These are phyloP conservation scores for Drymodes brunneopygia DNA, from an alignment of 2,113 vertebrate species.

Conservation along the genomic window DNA sequence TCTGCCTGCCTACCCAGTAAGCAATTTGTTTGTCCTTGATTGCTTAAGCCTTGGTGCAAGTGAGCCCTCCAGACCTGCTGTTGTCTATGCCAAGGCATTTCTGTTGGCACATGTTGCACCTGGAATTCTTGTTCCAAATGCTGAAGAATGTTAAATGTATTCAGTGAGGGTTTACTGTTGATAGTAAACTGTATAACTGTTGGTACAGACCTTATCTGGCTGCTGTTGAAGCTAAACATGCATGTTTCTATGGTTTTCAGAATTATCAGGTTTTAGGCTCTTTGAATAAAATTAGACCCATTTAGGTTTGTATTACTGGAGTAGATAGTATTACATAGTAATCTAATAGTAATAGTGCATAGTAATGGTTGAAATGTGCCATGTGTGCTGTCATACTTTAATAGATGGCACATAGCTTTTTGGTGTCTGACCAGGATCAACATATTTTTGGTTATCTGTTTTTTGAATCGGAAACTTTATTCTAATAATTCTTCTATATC, in stretches of 20 bases:
- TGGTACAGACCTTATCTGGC: neutral
- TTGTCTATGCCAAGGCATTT: neutral
- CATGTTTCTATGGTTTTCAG: neutral
- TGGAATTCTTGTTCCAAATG: neutral
- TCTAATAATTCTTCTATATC: neutral
- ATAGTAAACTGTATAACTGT: neutral
- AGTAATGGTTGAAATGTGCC: neutral
- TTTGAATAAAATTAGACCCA: neutral
- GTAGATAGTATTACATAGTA: neutral
- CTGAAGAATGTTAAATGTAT: neutral
- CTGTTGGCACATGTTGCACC: neutral
- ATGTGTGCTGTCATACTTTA: neutral
- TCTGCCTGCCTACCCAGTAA: constrained; percentile 95
- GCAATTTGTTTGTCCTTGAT: constrained; percentile 1
- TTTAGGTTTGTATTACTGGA: neutral
- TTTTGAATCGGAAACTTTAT: neutral
- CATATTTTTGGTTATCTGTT: neutral
- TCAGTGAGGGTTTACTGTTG: neutral
- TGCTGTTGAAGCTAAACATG: neutral
- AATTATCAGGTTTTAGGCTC: neutral
- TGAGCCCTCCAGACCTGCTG: neutral
- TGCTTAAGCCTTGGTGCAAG: neutral
- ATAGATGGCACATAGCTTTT: neutral
- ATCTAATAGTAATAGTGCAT: neutral
- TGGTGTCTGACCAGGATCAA: neutral